Base-by-base conservation (phyloP, 2,113 vertebrate species). In the Australoheros scitulus region DNA sequence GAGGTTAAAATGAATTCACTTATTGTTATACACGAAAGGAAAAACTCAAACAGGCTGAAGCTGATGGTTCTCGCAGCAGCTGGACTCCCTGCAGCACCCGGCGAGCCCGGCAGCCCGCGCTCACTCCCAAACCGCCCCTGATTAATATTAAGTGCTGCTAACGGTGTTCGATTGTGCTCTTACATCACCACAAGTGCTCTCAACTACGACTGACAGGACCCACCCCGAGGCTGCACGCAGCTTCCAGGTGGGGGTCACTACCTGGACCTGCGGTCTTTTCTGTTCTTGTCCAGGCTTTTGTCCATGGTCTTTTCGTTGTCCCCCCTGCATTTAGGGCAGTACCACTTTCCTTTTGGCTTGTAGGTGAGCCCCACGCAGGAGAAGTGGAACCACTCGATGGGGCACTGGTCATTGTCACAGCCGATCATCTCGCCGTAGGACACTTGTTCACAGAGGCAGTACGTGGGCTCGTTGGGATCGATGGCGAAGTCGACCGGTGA, bases 261-360 rank as follows among this genome's bases (percentile, higher is more conserved):
- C 97, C 98, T 98, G 59, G 97, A 97, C 88, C 97, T 91, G 83
- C 97, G 97, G 82, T 99, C 97, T 82, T 98, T 98, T 96, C 97
- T 97, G 92, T 96, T 97, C 95, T 97, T 99, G 94, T 99, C 97
- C 83, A 97, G 96, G 93, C 96, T 97, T 96, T 97, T 99, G 97
- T 97, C 97, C 97, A 99, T 99, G 0, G 98, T 99, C 94, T 98
- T 99, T 96, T 99, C 98, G 83, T 94, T 98, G 95, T 98, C 98
- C 91, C 97, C 97, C 92, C 97, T 96, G 93, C 98, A 99, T 90
- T 97, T 97, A 70, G 98, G 98, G 91, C 98, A 99, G 89, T 97
- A 99, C 98, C 98, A 99, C 83, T 97, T 98, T 77, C 98, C 98
- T 93, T 99, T 99, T 65, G 97, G 98, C 89, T 99, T 99, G 90